Evolutionary conservation across 2,888 invertebrate species (phyloP).

Genomic region (Pyrocoelia pectoralis): DNA sequence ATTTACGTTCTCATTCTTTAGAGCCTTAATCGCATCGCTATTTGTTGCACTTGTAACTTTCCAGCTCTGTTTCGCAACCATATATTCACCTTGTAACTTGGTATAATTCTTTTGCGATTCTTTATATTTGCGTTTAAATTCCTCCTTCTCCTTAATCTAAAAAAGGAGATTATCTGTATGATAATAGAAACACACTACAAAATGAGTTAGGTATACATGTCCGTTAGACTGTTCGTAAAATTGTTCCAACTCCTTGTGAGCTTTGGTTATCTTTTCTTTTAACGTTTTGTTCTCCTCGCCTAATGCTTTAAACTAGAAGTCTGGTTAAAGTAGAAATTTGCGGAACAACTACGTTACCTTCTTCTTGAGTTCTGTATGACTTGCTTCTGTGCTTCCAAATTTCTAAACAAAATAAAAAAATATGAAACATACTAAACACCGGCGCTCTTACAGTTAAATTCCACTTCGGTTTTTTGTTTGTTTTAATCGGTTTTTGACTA

Average conservation of each 20-base stretch:
- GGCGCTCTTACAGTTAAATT: neutral
- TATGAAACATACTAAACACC: neutral
- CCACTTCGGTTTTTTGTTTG: neutral
- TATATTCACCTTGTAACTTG: neutral
- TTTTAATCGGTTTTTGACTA: neutral
- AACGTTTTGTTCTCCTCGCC: constrained; percentile 44
- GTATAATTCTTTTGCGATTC: neutral
- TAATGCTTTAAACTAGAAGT: constrained; percentile 29
- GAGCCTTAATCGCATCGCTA: neutral
- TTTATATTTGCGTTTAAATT: neutral
- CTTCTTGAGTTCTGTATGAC: constrained; percentile 1
- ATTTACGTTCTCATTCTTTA: neutral
- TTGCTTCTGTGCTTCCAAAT: neutral
- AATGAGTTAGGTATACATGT: neutral
- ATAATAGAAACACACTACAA: too few relatives aligned
- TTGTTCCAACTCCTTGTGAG: constrained; percentile 41
- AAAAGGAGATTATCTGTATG: too few relatives aligned
- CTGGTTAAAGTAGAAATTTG: neutral
- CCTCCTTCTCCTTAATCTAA: neutral
- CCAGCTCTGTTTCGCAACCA: neutral
- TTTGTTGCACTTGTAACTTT: neutral
- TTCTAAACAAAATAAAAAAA: constrained; percentile 16
- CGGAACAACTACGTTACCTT: neutral
- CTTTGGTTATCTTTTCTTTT: constrained; percentile 42
- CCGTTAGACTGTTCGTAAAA: constrained; percentile 38